phyloP scores from a whole-genome alignment of 2,113 vertebrate genomes.

The Amphilophus citrinellus region DNA sequence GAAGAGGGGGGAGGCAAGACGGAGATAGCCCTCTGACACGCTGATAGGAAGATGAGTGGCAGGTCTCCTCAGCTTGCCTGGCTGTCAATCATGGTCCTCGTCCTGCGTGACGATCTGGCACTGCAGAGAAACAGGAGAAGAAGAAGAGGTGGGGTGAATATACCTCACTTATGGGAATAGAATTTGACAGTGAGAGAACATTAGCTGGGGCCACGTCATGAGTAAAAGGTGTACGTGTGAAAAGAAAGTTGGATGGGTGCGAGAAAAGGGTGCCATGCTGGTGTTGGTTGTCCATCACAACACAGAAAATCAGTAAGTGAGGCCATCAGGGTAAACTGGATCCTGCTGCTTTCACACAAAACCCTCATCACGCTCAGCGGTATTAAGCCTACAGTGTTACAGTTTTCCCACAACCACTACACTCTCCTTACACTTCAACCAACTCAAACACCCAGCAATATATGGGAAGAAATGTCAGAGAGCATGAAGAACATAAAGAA shows the following conservation, averaged over 20 bases:
- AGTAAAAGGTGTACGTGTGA: slow-evolving; percentile 45
- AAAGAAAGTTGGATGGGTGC: slow-evolving; percentile 29
- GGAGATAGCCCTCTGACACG: slow-evolving; percentile 70
- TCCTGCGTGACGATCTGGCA: slow-evolving; percentile 80
- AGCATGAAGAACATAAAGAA: neutral
- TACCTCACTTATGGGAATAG: slow-evolving; percentile 69
- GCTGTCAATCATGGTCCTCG: slow-evolving; percentile 87
- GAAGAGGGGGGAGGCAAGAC: slow-evolving; percentile 55
- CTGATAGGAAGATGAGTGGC: slow-evolving; percentile 82
- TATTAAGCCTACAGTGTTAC: slow-evolving; percentile 15
- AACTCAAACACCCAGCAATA: neutral
- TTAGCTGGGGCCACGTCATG: slow-evolving; percentile 46
- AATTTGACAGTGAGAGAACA: slow-evolving; percentile 80
- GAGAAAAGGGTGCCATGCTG: slow-evolving; percentile 37
- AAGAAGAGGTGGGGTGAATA: slow-evolving; percentile 73
- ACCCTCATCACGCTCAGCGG: slow-evolving; percentile 24
- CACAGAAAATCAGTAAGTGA: slow-evolving; percentile 62
- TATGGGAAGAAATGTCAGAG: neutral
- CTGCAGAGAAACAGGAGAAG: slow-evolving; percentile 85
- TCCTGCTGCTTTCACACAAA: slow-evolving; percentile 61
- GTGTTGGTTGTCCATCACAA: slow-evolving; percentile 71
- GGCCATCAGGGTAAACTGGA: slow-evolving; percentile 64
- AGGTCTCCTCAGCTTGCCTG: slow-evolving; percentile 79
- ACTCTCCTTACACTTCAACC: neutral
- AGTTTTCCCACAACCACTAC: neutral